A percentile compares a stretch with the other conserved stretches of the same genome.
Conservation (phyloP, 2,113 vertebrate species). For the Nansenia antarctica region DNA sequence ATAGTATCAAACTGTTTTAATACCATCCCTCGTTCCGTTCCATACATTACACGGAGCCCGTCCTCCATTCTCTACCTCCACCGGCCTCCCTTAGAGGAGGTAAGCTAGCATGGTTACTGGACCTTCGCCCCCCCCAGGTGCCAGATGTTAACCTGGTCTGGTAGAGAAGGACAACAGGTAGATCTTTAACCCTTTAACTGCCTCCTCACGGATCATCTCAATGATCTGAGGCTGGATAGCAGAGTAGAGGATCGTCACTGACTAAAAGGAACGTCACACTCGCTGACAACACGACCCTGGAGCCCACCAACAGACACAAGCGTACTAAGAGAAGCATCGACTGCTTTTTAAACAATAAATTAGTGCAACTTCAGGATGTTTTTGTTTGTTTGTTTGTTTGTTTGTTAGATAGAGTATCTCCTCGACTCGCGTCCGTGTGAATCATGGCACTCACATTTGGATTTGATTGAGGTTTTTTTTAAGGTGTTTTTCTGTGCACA, state of each 20-base stretch:
- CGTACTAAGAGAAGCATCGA: background rate
- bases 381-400: background rate
- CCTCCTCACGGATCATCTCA: background rate
- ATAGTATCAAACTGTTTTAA: too few relatives aligned
- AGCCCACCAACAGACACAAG: too few relatives aligned
- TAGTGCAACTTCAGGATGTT: background rate
- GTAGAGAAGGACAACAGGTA: too few relatives aligned
- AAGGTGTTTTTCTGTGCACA: background rate
- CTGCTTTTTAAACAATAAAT: background rate
- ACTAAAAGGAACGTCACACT: background rate
- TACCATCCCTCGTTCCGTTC: too few relatives aligned
- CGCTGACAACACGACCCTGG: too few relatives aligned
- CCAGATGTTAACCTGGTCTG: too few relatives aligned
- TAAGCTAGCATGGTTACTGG: too few relatives aligned
- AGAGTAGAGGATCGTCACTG: background rate
- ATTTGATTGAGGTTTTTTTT: background rate
- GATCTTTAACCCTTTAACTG: background rate
- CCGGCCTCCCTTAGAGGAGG: too few relatives aligned
- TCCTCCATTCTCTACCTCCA: too few relatives aligned
- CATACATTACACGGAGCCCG: too few relatives aligned
- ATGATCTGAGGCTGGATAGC: background rate
- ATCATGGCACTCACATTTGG: background rate
- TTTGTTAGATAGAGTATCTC: background rate
- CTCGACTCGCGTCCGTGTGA: background rate
- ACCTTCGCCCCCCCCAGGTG: too few relatives aligned